These are phyloP conservation scores for Chiropotes sagulatus DNA, from an alignment of 2,797 vertebrate species.

Conservation along the genomic window DNA sequence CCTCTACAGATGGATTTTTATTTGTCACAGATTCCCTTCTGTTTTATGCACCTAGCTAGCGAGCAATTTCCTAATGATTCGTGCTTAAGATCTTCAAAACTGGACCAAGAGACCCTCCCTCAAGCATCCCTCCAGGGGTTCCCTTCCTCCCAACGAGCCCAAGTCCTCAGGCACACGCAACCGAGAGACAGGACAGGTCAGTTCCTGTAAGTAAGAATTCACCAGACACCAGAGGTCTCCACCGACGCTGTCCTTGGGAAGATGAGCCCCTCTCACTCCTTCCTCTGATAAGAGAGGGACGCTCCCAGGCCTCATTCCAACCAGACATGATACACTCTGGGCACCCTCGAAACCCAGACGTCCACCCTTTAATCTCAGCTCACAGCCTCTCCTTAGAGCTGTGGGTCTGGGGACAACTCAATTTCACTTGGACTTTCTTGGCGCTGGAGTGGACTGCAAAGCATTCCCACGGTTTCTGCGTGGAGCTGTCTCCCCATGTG, in stretches of 20 bases:
- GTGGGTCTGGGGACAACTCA: not conserved
- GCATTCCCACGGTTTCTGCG: not conserved
- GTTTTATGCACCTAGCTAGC: not conserved
- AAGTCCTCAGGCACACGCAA: fast-evolving
- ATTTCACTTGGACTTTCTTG: not conserved
- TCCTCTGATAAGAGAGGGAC: fast-evolving
- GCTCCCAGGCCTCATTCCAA: not conserved
- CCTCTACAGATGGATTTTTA: not conserved
- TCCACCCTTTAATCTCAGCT: fast-evolving
- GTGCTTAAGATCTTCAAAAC: not conserved
- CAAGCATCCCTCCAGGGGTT: fast-evolving
- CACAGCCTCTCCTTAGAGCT: not conserved
- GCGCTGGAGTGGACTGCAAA: not conserved
- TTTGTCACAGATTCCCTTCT: not conserved
- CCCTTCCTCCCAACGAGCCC: fast-evolving
- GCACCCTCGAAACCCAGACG: fast-evolving
- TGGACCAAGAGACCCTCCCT: not conserved
- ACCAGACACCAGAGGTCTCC: fast-evolving
- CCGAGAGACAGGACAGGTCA: fast-evolving
- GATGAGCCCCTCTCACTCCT: fast-evolving
- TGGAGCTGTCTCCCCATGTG: not conserved
- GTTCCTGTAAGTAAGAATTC: fast-evolving
- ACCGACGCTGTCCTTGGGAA: fast-evolving
- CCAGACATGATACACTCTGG: fast-evolving
- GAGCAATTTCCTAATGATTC: not conserved